Evolutionary conservation across 2,113 vertebrate genomes (phyloP).

Genomic region (Strigops habroptila): DNA sequence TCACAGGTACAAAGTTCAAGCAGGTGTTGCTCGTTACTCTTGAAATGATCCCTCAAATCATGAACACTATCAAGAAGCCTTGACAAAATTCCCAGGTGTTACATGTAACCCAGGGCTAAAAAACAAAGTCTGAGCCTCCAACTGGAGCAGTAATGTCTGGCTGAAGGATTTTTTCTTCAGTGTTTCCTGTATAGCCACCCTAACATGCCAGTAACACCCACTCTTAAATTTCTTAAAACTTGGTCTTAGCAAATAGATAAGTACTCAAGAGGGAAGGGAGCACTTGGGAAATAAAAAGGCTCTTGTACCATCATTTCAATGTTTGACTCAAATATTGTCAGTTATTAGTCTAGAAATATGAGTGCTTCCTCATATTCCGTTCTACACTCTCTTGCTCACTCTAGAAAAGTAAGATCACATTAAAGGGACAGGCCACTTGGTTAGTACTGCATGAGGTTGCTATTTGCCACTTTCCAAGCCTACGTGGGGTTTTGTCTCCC

Average conservation of each 20-base stretch:
- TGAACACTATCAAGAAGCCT: neutral
- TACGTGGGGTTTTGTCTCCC: rapidly evolving
- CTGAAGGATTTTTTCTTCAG: neutral
- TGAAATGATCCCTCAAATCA: neutral
- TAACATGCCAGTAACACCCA: neutral
- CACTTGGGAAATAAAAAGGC: neutral
- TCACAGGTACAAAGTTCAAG: neutral
- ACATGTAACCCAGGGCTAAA: neutral
- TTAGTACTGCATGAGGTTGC: neutral
- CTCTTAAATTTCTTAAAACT: neutral
- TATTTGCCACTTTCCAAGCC: neutral
- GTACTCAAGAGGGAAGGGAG: neutral
- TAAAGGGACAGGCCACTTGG: neutral
- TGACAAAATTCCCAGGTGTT: neutral
- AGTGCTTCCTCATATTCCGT: neutral
- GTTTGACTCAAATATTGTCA: neutral
- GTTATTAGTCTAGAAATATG: neutral
- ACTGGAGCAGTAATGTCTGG: neutral
- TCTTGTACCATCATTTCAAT: neutral
- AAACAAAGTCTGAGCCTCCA: neutral
- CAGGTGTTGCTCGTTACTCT: neutral
- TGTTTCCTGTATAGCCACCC: neutral
- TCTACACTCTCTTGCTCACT: neutral
- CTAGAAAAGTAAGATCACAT: neutral
- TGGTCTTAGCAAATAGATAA: neutral